Evolutionary conservation across 2,113 vertebrate species (phyloP), one percentile per base, ranked within the genome.

Genomic region (Spilogale gracilis): DNA sequence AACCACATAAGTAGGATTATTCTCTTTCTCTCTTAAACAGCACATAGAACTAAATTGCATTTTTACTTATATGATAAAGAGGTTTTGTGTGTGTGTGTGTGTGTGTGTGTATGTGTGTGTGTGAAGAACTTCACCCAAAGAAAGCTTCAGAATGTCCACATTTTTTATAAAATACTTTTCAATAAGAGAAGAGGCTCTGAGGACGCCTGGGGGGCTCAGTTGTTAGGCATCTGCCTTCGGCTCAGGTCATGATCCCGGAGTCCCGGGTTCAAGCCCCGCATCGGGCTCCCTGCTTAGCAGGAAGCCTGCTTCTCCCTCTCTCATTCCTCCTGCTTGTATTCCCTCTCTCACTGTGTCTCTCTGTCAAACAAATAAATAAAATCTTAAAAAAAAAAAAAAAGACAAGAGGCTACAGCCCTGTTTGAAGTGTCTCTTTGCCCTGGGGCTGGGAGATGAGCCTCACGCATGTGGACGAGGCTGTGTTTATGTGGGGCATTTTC

Each of bases 391-490:
- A n/a, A n/a, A n/a, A n/a, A n/a, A n/a, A n/a, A n/a, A 56, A 50
- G 43, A 8, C 3, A 4, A 30, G n/a, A 56, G n/a, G 1, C 2
- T 13, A 38, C 38, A 38, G 38, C 38, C 38, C 3, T 6, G 2
- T 78, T 10, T 60, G 48, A 30, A 89, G 60, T 48, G 5, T 58
- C 25, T 52, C 85, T 17, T 38, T 89, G 38, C 9, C 65, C n/a
- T 0, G 0, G 3, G 6, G 21, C 7, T 7, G 2, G 21, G 38
- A 38, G 38, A 38, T 38, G 1, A 30, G 50, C 18, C 20, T 6
- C n/a, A 30, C 25, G 13, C 32, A 2, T 6, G 14, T 6, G 0
- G 7, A 14, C 2, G 0, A 43, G 1, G 1, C 13, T 8, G 30
- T 0, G 14, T 76, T 25, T 48, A 13, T 18, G 32, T 23, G 13